These are phyloP conservation scores for Nothoprocta perdicaria DNA, from an alignment of 2,113 vertebrate genomes.

Conservation along the genomic window DNA sequence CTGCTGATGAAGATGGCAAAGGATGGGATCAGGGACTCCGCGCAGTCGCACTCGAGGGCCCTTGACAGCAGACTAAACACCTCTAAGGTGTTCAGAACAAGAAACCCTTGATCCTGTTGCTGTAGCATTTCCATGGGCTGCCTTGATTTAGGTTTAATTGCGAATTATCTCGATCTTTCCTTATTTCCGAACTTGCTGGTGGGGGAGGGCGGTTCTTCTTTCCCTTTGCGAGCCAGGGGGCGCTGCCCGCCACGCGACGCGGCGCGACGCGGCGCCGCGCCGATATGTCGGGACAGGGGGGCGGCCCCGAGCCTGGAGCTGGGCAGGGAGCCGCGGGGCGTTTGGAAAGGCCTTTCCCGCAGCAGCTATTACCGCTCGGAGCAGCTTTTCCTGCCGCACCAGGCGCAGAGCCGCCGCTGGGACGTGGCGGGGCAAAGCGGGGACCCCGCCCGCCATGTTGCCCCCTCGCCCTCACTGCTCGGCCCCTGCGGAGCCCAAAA, in stretches of 20 bases:
- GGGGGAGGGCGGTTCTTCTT: too few relatives aligned
- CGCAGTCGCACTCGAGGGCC: neutral
- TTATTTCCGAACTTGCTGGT: neutral
- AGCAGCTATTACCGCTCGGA: too few relatives aligned
- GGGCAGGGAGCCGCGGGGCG: too few relatives aligned
- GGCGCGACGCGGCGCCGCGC: neutral
- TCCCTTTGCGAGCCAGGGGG: neutral
- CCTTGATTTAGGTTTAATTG: neutral
- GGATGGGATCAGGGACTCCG: neutral
- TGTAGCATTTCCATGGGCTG: neutral
- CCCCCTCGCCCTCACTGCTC: too few relatives aligned
- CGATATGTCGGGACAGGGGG: fast-evolving
- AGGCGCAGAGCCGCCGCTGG: too few relatives aligned
- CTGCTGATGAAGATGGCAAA: neutral
- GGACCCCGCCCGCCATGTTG: too few relatives aligned
- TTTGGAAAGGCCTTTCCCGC: neutral
- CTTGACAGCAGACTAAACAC: neutral
- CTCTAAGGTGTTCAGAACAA: neutral
- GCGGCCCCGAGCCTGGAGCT: fast-evolving
- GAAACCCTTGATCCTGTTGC: neutral
- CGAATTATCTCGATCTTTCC: neutral
- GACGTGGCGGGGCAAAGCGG: too few relatives aligned
- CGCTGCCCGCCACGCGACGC: neutral
- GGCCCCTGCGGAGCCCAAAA: fast-evolving
- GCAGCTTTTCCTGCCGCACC: too few relatives aligned